Percentiles rank a stretch among this genome's conserved stretches.
These are phyloP conservation scores for Corydoras sp. DNA, from an alignment of 2,113 vertebrate genomes.

Conservation along the genomic window DNA sequence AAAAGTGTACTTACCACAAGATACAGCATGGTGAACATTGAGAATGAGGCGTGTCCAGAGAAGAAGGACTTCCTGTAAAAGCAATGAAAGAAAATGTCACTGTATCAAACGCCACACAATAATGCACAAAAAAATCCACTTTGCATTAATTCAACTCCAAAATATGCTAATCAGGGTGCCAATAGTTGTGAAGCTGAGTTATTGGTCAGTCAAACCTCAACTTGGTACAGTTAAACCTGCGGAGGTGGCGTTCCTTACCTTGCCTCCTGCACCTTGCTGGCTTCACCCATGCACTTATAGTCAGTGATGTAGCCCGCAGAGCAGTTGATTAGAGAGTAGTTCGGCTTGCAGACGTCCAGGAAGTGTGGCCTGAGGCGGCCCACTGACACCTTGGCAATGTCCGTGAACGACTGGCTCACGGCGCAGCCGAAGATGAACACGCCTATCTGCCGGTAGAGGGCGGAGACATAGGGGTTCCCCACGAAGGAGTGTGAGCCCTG, in stretches of 20 bases:
- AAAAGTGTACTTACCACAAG: conserved; percentile 83
- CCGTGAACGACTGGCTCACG: conserved; percentile 96
- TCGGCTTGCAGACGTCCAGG: conserved; percentile 76
- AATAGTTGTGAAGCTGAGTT: too few relatives aligned
- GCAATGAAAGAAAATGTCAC: too few relatives aligned
- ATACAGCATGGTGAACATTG: conserved; percentile 96
- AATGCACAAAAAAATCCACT: too few relatives aligned
- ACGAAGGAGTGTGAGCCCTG: conserved; percentile 85
- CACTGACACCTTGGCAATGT: conserved; percentile 98
- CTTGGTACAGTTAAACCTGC: too few relatives aligned
- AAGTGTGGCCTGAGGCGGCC: conserved; percentile 95
- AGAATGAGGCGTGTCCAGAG: conserved; percentile 96
- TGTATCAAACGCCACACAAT: too few relatives aligned
- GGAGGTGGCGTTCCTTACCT: conserved; percentile 64
- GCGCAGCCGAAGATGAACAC: conserved; percentile 95
- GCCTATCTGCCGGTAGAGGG: conserved; percentile 93
- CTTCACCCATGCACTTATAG: conserved; percentile 72
- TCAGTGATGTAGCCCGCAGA: conserved; percentile 83
- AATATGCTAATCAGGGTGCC: too few relatives aligned
- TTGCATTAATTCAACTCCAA: too few relatives aligned
- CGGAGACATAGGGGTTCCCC: conserved; percentile 87
- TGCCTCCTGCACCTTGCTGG: conserved; percentile 85
- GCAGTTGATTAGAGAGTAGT: conserved; percentile 82
- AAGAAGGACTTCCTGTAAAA: conserved; percentile 93
- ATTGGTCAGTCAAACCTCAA: too few relatives aligned